Evolutionary conservation across 1,140 invertebrate genomes (phyloP).

Genomic region (Procambarus clarkii): DNA sequence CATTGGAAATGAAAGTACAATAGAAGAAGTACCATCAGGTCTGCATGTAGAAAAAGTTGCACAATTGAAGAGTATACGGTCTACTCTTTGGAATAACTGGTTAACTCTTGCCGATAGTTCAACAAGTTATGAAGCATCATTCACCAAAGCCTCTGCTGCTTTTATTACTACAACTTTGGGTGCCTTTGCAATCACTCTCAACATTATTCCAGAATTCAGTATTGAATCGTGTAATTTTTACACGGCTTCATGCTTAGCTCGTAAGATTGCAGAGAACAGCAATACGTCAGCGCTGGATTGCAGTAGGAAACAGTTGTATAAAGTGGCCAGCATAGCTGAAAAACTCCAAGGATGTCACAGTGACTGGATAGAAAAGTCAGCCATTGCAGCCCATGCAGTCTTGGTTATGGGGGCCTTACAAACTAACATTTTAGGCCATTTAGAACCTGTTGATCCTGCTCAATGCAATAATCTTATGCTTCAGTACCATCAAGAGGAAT

Average conservation of each 20-base stretch:
- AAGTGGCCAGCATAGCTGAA: slow-evolving; percentile 11
- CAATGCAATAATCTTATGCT: slow-evolving; percentile 84
- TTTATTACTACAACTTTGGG: slow-evolving; percentile 38
- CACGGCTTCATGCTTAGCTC: slow-evolving; percentile 19
- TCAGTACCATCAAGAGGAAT: slow-evolving; percentile 82
- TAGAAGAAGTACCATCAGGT: slow-evolving; percentile 74
- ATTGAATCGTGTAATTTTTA: slow-evolving; percentile 28
- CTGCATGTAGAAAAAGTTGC: slow-evolving; percentile 74
- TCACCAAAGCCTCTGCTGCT: slow-evolving; percentile 39
- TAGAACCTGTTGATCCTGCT: slow-evolving; percentile 83
- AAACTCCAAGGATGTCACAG: slow-evolving; percentile 19
- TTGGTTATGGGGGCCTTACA: slow-evolving; percentile 75
- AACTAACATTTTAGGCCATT: slow-evolving; percentile 76
- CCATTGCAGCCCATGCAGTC: slow-evolving; percentile 72
- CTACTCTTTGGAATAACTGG: slow-evolving; percentile 78
- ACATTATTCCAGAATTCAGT: slow-evolving; percentile 11
- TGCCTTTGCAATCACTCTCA: slow-evolving; percentile 4
- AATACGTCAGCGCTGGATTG: neutral
- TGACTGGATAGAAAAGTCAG: slow-evolving; percentile 40
- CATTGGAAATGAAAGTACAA: slow-evolving; percentile 18
- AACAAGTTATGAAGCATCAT: slow-evolving; percentile 57
- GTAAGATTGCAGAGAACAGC: neutral
- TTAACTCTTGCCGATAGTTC: slow-evolving; percentile 67
- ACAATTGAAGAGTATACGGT: slow-evolving; percentile 76
- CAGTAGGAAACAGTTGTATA: slow-evolving; percentile 6